Evolutionary conservation across 2,888 invertebrate species (phyloP).

Genomic region (Plagiodera versicolora): DNA sequence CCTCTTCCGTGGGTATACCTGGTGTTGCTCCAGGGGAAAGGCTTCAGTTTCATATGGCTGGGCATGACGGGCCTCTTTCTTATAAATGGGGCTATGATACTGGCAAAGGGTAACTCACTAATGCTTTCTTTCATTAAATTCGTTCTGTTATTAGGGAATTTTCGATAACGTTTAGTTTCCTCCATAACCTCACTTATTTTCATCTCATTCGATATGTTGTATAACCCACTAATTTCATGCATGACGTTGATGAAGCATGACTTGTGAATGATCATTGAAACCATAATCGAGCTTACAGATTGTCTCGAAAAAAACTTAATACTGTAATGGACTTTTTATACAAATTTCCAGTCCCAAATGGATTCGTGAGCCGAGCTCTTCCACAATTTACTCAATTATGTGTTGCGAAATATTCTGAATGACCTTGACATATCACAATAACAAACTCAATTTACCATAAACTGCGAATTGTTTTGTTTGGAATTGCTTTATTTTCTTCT

Average conservation of each 20-base stretch:
- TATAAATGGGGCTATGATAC: constrained; percentile 86
- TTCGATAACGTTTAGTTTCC: no score
- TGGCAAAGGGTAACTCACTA: constrained; percentile 69
- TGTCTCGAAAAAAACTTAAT: background rate
- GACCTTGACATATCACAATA: background rate
- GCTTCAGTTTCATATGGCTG: constrained; percentile 78
- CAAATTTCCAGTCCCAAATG: background rate
- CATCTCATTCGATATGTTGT: background rate
- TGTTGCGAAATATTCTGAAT: background rate
- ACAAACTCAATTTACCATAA: background rate
- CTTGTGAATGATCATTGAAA: background rate
- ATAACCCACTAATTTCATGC: background rate
- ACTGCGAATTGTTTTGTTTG: background rate
- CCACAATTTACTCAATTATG: background rate
- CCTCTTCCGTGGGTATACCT: constrained; percentile 43
- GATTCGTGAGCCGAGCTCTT: background rate
- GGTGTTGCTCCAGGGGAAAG: constrained; percentile 53
- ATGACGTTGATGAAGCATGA: background rate
- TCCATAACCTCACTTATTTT: background rate
- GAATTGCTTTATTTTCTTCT: background rate
- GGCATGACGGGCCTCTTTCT: constrained; percentile 78
- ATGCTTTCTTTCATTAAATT: constrained; percentile 20
- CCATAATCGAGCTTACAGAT: background rate
- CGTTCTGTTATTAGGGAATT: no score
- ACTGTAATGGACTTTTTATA: background rate